phyloP scores from a whole-genome alignment of 1,140 invertebrate species.

The Globodera rostochiensis region DNA sequence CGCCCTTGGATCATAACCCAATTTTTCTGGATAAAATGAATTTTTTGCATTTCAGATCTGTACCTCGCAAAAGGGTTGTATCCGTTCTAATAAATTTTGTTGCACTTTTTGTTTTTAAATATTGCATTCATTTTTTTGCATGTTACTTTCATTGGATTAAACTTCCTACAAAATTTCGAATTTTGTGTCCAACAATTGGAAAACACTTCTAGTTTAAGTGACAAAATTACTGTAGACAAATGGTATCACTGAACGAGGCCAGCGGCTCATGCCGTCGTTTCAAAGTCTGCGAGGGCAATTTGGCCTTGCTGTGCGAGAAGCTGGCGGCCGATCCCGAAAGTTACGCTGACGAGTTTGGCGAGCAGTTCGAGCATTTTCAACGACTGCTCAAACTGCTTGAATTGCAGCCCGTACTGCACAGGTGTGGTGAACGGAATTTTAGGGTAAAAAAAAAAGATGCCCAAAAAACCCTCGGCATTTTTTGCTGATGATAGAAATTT shows the following conservation, averaged over 20 bases:
- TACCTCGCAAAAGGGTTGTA: too few relatives aligned
- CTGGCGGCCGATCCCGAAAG: conserved; percentile 60
- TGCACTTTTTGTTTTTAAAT: too few relatives aligned
- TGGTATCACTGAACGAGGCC: neutral
- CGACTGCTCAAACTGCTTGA: conserved; percentile 61
- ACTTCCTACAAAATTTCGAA: too few relatives aligned
- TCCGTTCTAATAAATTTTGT: too few relatives aligned
- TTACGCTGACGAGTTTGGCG: conserved; percentile 61
- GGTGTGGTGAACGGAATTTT: conserved; percentile 17
- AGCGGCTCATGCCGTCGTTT: conserved; percentile 11
- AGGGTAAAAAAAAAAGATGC: too few relatives aligned
- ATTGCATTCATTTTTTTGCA: too few relatives aligned
- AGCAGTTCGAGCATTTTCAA: conserved; percentile 60
- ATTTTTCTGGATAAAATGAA: too few relatives aligned
- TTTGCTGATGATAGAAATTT: neutral
- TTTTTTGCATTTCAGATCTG: too few relatives aligned
- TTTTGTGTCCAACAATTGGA: too few relatives aligned
- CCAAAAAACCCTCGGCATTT: neutral
- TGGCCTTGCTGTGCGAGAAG: conserved; percentile 52
- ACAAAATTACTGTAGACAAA: neutral
- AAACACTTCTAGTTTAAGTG: too few relatives aligned
- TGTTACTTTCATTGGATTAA: too few relatives aligned
- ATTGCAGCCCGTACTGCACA: conserved; percentile 57
- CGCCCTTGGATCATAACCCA: too few relatives aligned
- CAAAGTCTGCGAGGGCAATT: conserved; percentile 47